These are phyloP conservation scores for Lutraria lutraria DNA, from an alignment of 2,888 invertebrate species.

Conservation along the genomic window DNA sequence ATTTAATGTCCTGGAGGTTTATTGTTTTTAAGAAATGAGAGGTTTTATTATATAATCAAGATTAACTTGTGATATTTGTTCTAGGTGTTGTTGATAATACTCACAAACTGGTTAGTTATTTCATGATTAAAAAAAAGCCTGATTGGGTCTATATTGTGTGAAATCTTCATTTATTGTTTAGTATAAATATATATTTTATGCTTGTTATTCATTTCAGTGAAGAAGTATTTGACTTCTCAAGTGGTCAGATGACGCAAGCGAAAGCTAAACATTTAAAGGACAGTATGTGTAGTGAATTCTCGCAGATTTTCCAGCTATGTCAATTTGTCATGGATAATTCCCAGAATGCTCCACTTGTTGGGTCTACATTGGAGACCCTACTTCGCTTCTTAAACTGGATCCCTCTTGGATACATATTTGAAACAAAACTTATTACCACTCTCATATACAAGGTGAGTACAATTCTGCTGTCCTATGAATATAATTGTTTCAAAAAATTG, in stretches of 20 bases:
- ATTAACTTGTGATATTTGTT: too few species aligned
- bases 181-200: too few species aligned
- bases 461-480: background rate
- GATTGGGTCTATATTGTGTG: too few species aligned
- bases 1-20: background rate
- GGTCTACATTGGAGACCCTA: slow-evolving; percentile 97
- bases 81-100: too few species aligned
- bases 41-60: too few species aligned
- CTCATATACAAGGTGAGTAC: slow-evolving; percentile 92
- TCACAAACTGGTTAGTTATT: too few species aligned
- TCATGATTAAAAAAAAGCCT: too few species aligned
- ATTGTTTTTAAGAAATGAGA: too few species aligned
- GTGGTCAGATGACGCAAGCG: slow-evolving; percentile 98
- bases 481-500: background rate
- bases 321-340: slow-evolving; percentile 99
- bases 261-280: slow-evolving; percentile 99
- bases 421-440: slow-evolving; percentile 97
- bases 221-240: slow-evolving; percentile 99
- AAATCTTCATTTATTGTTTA: too few species aligned
- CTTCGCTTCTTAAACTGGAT: slow-evolving; percentile 99
- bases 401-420: slow-evolving; percentile 99
- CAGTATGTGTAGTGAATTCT: slow-evolving; percentile 99
- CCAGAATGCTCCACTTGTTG: slow-evolving; percentile 97
- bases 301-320: slow-evolving; percentile 98
- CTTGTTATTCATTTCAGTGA: slow-evolving; percentile 89